These are phyloP conservation scores for Hyperoplus lanceolatus DNA, from an alignment of 2,797 vertebrate species.

Conservation along the genomic window DNA sequence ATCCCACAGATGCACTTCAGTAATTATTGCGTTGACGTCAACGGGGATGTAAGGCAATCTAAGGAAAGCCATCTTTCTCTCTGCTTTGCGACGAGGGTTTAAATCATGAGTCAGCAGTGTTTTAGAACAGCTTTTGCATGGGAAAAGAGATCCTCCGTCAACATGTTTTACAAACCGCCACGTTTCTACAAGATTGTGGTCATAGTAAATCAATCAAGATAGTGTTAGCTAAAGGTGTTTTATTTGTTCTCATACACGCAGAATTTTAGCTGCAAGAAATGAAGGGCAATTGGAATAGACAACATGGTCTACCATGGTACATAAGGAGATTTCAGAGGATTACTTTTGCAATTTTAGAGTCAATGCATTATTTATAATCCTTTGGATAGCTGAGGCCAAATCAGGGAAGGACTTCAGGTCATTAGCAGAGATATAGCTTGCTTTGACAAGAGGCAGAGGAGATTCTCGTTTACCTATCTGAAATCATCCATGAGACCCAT, in stretches of 20 bases:
- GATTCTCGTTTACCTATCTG: conserved; percentile 60
- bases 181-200: conserved; percentile 46
- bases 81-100: conserved; percentile 47
- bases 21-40: conserved; percentile 64
- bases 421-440: conserved; percentile 80
- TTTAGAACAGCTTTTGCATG: conserved; percentile 43
- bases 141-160: conserved; percentile 57
- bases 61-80: conserved; percentile 51
- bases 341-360: conserved; percentile 89
- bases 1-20: conserved; percentile 67
- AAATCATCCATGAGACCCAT: conserved; percentile 67
- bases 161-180: conserved; percentile 58
- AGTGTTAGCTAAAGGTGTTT: conserved; percentile 46
- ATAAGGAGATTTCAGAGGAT: conserved; percentile 89
- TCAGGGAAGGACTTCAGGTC: conserved; percentile 85
- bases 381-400: conserved; percentile 85
- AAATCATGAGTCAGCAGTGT: conserved; percentile 82
- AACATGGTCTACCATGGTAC: conserved; percentile 82
- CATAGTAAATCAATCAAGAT: conserved; percentile 65
- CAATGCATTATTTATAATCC: conserved; percentile 90
- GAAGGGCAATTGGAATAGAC: conserved; percentile 83
- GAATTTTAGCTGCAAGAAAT: conserved; percentile 73
- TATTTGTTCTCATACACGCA: conserved; percentile 41
- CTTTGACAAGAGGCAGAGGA: conserved; percentile 66
- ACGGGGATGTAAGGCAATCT: conserved; percentile 66